phyloP scores from a whole-genome alignment of 2,888 invertebrate genomes.

The Drosophila paracracens region DNA sequence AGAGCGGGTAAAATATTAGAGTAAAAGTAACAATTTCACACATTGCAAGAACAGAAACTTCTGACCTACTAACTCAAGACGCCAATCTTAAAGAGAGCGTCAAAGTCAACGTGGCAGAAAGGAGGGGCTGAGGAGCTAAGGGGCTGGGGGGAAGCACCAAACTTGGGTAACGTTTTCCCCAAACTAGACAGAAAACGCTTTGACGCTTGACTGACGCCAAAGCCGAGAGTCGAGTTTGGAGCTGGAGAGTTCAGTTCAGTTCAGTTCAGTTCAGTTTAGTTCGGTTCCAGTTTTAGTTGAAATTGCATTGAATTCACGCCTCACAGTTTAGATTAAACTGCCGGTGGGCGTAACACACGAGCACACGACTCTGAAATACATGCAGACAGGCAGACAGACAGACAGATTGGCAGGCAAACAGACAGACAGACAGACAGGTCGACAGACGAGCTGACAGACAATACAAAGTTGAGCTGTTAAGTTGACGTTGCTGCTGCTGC shows the following conservation, averaged over 20 bases:
- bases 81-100: conserved; percentile 14
- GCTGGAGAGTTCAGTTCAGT: conserved; percentile 19
- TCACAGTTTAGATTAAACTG: conserved; percentile 64
- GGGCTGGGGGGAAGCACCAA: conserved; percentile 22
- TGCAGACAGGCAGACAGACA: conserved; percentile 21
- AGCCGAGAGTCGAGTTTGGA: conserved; percentile 31
- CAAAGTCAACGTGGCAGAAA: not conserved
- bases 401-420: conserved; percentile 1
- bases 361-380: conserved; percentile 61
- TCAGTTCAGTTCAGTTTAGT: conserved; percentile 2
- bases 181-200: conserved; percentile 58
- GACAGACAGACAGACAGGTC: conserved; percentile 1
- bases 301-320: conserved; percentile 40
- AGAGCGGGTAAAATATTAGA: conserved; percentile 50
- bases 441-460: not conserved
- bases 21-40: conserved; percentile 70
- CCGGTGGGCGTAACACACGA: conserved; percentile 69
- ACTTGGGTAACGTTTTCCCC: conserved; percentile 64
- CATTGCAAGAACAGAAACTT: conserved; percentile 64
- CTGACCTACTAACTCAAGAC: conserved; percentile 68
- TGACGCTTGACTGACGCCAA: conserved; percentile 76
- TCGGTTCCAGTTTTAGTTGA: conserved; percentile 26
- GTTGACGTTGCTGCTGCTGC: not conserved
- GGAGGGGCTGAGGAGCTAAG: not conserved
- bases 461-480: conserved; percentile 42